A percentile compares a stretch with the other conserved stretches of the same genome.
phyloP scores from a whole-genome alignment of 2,113 vertebrate genomes.

The Panthera leo region DNA sequence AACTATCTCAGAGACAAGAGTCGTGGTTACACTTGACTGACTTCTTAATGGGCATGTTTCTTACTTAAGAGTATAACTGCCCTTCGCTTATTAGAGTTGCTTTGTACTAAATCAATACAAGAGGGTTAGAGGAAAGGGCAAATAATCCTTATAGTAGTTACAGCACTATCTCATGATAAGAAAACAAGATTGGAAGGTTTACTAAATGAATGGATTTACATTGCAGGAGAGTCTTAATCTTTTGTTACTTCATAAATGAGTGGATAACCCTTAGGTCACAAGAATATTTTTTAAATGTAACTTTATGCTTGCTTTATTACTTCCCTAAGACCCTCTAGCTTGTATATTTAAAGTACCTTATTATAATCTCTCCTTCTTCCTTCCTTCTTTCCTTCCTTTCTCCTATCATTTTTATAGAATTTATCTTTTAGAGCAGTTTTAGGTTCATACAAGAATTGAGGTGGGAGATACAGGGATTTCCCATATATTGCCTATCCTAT shows the following conservation, averaged over 20 bases:
- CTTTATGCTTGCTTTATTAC: background rate
- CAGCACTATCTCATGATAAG: conserved; percentile 21
- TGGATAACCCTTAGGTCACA: background rate
- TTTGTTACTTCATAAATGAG: conserved; percentile 20
- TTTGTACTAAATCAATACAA: conserved; percentile 44
- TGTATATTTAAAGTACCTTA: background rate
- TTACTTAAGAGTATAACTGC: conserved; percentile 3
- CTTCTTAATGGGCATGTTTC: conserved; percentile 43
- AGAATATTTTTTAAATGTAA: background rate
- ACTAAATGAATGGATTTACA: conserved; percentile 33
- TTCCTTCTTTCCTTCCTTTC: background rate
- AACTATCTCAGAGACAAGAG: background rate
- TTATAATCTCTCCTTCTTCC: background rate
- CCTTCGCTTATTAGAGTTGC: background rate
- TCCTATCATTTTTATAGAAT: background rate
- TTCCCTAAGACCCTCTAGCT: background rate
- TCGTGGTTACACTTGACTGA: conserved; percentile 50
- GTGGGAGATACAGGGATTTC: background rate
- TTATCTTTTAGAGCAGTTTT: background rate
- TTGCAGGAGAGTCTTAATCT: conserved; percentile 25
- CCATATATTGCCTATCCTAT: background rate
- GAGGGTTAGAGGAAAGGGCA: conserved; percentile 45
- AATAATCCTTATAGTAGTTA: conserved; percentile 21
- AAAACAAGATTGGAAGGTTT: conserved; percentile 39
- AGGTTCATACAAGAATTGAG: background rate